These are phyloP conservation scores for Enteromius mattozi DNA, from an alignment of 2,797 vertebrate genomes.

Conservation along the genomic window DNA sequence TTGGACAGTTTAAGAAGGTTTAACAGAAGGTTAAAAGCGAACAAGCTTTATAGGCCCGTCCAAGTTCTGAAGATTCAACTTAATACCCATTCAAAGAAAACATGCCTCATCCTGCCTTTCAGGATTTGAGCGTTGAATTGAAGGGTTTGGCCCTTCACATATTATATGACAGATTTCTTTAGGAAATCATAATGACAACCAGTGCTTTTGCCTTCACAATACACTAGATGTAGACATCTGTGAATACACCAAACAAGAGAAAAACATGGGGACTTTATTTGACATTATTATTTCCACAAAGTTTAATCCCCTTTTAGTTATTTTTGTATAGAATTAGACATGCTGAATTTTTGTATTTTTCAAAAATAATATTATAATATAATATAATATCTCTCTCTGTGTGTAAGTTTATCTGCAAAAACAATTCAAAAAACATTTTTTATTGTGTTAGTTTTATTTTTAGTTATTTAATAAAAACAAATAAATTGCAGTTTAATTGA, in stretches of 20 bases:
- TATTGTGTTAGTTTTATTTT: too few species aligned
- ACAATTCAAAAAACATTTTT: too few species aligned
- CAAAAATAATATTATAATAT: background rate
- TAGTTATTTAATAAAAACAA: too few species aligned
- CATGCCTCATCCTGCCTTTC: conserved; percentile 58
- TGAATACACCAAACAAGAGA: background rate
- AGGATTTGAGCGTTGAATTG: conserved; percentile 67
- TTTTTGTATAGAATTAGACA: background rate
- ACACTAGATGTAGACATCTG: background rate
- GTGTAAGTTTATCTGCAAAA: too few species aligned
- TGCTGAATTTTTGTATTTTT: background rate
- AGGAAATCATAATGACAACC: conserved; percentile 34
- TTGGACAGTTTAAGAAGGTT: background rate
- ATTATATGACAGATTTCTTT: conserved; percentile 50
- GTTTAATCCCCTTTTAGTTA: background rate
- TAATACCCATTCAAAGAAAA: conserved; percentile 64
- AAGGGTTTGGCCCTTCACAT: conserved; percentile 64
- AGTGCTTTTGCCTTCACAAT: conserved; percentile 25
- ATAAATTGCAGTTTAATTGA: too few species aligned
- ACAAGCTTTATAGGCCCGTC: conserved; percentile 70
- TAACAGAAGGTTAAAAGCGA: conserved; percentile 66
- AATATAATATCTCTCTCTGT: too few species aligned
- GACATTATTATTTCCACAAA: background rate
- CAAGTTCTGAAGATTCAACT: conserved; percentile 63
- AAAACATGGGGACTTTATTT: background rate